Base-by-base conservation (phyloP, 2,113 vertebrate genomes). In the Stigmatopora nigra region DNA sequence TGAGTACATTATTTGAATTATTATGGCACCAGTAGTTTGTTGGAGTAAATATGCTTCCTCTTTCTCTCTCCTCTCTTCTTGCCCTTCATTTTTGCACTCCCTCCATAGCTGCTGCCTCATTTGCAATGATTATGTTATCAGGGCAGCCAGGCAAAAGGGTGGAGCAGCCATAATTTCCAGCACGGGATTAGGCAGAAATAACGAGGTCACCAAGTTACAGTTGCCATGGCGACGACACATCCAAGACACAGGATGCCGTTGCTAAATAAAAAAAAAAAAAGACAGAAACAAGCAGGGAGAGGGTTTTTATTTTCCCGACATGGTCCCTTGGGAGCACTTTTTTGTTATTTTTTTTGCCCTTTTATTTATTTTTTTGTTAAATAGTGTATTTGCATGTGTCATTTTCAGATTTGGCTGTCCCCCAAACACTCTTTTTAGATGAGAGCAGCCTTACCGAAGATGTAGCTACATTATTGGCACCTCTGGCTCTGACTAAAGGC, bases 111-210 rank as follows among this genome's bases (percentile, higher is more conserved):
- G 84, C 76, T 90, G 90, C 92, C 91, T 95, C 93, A 95, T 97
- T 97, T 96, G 93, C 94, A 94, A 93, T 95, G 94, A 98, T 98
- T 98, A 93, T 96, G 94, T 97, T 97, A 98, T 97, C 95, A 93
- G 94, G 91, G 91, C 91, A 94, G 93, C 93, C 95, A 98, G 94
- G 94, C 94, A 97, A 98, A 97, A 97, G 94, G 95, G 95, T 94
- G 95, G 95, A 94, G 94, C 95, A 93, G 93, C 93, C 93, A 94
- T 97, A 97, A 97, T 98, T 98, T 61, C 95, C 94, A 96, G 95
- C 89, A 87, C 92, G 92, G 94, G 95, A 98, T 98, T 99, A 96
- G 94, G 94, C 93, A 95, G 94, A 96, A 99, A 97, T 99, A 99
- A 98, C 95, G 94, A 99, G 95, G 94, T 96, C 96, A 98, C 94